Evolutionary conservation across 2,888 invertebrate genomes (phyloP), one percentile per base, ranked within the genome.

Genomic region (Eledona agricola): DNA sequence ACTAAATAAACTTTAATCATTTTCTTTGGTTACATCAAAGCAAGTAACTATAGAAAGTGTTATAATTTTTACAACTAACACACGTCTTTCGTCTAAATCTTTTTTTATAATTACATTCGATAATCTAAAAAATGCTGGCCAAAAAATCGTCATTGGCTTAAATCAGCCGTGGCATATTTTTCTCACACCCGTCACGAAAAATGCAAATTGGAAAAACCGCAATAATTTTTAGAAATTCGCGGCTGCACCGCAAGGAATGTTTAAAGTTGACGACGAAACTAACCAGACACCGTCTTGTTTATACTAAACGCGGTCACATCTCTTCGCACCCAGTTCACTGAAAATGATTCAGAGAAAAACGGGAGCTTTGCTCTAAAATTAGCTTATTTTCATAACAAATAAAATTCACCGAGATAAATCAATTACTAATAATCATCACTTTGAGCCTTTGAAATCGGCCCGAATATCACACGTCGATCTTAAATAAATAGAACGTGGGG

Each of bases 281-380:
- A 73, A 72, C 72, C 73, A 72, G 72, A 72, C 61, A 25, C 26
- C 55, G 53, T 51, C 26, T 42, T 73, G 72, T 72, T 73, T 73
- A 72, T 60, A 63, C 61, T 64, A 57, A 64, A 65, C 59, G 62
- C 69, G 71, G 70, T 72, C 72, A 70, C 71, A 72, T 72, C 69
- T 72, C 69, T 72, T 72, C 71, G 64, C 72, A 71, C 71, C 67
- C 70, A 69, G 67, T 69, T 72, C 67, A 70, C 65, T 62, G 65
- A 69, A 68, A 67, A 65, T 65, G 66, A 70, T 73, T 71, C 68
- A 66, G 52, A 65, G 69, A 70, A 71, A 69, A 67, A 66, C 67
- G 65, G 62, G 67, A 56, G 60, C 65, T 67, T 67, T 65, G 64
- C 64, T 67, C 68, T 70, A 69, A 66, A 67, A 63, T 66, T 69